Evolutionary conservation across 2,888 invertebrate species (phyloP).

Genomic region (Leptopterna dolabrata): DNA sequence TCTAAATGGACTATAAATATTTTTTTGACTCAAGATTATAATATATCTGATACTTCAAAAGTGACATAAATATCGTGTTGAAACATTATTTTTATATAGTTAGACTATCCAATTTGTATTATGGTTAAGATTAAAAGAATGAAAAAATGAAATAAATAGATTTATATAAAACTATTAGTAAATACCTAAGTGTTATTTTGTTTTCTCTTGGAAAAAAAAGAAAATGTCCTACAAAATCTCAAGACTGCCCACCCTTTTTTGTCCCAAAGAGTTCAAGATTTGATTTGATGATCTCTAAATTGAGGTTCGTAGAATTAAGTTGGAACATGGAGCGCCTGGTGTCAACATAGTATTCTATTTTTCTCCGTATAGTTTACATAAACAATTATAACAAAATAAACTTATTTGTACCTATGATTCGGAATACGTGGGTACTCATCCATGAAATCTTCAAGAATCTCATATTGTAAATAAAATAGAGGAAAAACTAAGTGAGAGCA

Average conservation of each 20-base stretch:
- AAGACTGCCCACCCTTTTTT: conserved; percentile 3
- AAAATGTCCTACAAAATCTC: neutral
- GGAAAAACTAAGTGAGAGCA: neutral
- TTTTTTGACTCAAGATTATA: neutral
- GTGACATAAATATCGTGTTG: neutral
- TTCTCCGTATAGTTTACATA: neutral
- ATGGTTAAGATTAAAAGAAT: neutral
- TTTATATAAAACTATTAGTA: neutral
- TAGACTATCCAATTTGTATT: neutral
- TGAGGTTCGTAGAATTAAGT: neutral
- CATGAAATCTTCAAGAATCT: neutral
- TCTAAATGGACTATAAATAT: neutral
- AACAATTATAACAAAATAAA: neutral
- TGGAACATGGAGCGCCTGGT: neutral
- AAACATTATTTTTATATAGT: conserved; percentile 7
- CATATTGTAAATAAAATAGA: neutral
- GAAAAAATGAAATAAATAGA: neutral
- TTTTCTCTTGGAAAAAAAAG: neutral
- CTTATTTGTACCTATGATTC: neutral
- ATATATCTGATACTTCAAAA: neutral
- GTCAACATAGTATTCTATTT: neutral
- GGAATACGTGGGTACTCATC: neutral
- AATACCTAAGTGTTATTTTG: neutral
- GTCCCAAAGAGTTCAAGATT: conserved; percentile 3
- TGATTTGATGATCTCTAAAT: neutral